These are phyloP conservation scores for Cantharis lateralis DNA, from an alignment of 2,888 invertebrate species.

Conservation along the genomic window DNA sequence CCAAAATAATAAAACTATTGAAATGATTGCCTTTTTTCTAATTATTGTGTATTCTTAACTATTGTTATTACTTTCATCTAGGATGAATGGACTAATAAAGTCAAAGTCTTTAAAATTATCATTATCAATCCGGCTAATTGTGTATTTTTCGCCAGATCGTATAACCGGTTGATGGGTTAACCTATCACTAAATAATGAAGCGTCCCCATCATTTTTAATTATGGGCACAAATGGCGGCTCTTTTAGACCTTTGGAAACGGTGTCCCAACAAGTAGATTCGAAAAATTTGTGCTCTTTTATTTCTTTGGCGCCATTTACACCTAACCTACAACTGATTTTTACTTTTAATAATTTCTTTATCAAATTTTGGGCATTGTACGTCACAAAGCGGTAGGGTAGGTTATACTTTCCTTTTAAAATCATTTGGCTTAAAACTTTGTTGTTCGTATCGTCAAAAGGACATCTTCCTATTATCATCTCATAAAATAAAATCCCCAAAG, in stretches of 20 bases:
- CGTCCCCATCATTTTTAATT: neutral
- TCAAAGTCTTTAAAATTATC: neutral
- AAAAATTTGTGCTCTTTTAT: neutral
- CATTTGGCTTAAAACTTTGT: neutral
- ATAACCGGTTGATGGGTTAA: neutral
- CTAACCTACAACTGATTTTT: neutral
- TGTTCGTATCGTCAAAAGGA: neutral
- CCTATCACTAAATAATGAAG: neutral
- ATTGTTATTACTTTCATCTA: neutral
- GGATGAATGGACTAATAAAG: neutral
- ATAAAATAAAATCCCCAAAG: neutral
- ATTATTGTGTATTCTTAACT: neutral
- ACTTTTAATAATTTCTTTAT: neutral
- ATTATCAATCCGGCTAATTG: neutral
- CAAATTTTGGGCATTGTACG: neutral
- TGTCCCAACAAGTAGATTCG: neutral
- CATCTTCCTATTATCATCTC: neutral
- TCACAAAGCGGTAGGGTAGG: neutral
- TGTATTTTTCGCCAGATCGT: neutral
- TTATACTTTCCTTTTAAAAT: neutral
- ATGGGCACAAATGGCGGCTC: neutral
- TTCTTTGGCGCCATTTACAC: neutral
- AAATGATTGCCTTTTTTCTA: neutral
- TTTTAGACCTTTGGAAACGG: neutral
- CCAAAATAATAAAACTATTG: neutral